Conservation (phyloP, 2,888 invertebrate genomes). For the Antheraea yamamai region DNA sequence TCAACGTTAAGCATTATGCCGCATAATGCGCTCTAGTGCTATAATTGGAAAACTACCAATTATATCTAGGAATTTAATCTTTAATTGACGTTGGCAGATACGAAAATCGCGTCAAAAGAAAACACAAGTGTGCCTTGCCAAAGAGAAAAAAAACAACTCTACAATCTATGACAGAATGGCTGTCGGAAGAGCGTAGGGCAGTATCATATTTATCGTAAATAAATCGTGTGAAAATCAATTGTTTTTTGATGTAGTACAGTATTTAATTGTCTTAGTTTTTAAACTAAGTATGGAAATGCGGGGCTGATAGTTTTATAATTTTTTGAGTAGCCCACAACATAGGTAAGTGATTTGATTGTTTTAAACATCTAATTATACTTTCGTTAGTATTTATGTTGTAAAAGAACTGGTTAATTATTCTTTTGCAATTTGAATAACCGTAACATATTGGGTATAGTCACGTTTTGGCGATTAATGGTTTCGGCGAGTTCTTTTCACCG, state of each 20-base stretch:
- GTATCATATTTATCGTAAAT: slow-evolving; percentile 58
- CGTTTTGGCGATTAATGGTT: slow-evolving; percentile 22
- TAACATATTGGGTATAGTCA: slow-evolving; percentile 24
- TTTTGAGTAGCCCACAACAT: slow-evolving; percentile 56
- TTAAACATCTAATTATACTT: slow-evolving; percentile 40
- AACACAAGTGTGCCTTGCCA: not conserved
- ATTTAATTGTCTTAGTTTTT: slow-evolving; percentile 39
- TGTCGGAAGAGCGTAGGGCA: slow-evolving; percentile 65
- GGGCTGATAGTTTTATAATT: slow-evolving; percentile 55
- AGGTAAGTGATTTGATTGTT: slow-evolving; percentile 60
- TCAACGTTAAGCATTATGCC: no score
- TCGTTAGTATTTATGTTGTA: slow-evolving; percentile 44
- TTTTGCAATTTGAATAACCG: slow-evolving; percentile 23
- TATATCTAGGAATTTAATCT: not conserved
- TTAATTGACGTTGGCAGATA: not conserved
- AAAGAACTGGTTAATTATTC: slow-evolving; percentile 37
- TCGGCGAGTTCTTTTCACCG: slow-evolving; percentile 32
- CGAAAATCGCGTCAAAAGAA: not conserved
- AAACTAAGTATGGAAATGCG: slow-evolving; percentile 61
- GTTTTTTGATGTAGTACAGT: slow-evolving; percentile 50
- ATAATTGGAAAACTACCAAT: no score
- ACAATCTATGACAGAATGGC: slow-evolving; percentile 61
- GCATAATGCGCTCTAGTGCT: no score
- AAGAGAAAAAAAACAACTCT: slow-evolving; percentile 10
- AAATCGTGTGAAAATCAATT: slow-evolving; percentile 51